Evolutionary conservation across 2,113 vertebrate genomes (phyloP).

Genomic region (Lagopus leucura): DNA sequence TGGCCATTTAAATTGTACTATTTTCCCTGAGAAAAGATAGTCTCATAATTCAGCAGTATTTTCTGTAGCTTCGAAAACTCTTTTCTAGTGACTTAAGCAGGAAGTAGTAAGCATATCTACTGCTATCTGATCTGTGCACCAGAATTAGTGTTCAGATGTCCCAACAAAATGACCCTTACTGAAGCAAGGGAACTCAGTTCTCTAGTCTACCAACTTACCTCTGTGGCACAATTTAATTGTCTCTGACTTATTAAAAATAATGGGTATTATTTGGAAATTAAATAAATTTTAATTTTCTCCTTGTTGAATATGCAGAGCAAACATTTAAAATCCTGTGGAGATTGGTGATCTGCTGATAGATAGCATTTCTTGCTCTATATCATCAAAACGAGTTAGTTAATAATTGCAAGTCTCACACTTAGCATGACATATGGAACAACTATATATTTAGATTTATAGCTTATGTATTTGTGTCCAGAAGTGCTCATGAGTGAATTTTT

Average conservation of each 20-base stretch:
- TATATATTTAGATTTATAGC: neutral
- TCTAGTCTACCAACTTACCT: neutral
- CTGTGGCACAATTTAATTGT: neutral
- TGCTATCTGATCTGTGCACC: neutral
- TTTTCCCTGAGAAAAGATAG: neutral
- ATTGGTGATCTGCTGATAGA: constrained; percentile 1
- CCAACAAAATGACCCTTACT: neutral
- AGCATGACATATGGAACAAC: neutral
- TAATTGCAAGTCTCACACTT: constrained; percentile 17
- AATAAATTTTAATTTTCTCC: constrained; percentile 2
- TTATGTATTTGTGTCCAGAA: neutral
- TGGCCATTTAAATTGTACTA: neutral
- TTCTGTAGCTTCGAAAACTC: neutral
- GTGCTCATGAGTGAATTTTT: neutral
- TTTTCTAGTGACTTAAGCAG: neutral
- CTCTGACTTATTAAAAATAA: constrained; percentile 2
- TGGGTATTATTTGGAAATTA: neutral
- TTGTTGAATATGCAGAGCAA: neutral
- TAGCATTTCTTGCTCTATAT: neutral
- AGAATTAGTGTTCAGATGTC: neutral
- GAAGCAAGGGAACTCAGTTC: neutral
- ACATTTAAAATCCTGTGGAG: constrained; percentile 6
- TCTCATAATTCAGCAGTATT: neutral
- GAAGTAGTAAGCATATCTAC: neutral
- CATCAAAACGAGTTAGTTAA: constrained; percentile 56